Evolutionary conservation across 2,888 invertebrate genomes (phyloP).

Genomic region (Lutraria lutraria): DNA sequence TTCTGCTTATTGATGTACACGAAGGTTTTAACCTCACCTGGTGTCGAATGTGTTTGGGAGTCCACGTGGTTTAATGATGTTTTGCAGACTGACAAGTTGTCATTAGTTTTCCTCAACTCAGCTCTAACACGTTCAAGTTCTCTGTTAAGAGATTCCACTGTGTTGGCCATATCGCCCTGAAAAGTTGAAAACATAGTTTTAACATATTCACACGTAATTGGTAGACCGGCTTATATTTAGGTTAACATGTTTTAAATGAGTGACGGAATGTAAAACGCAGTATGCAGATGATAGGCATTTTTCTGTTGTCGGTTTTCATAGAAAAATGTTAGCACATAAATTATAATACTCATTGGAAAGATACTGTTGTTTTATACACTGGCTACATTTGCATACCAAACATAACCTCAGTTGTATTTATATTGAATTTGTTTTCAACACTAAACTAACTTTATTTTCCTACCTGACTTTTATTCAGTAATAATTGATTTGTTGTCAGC

Average conservation of each 20-base stretch:
- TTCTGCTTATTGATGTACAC: neutral
- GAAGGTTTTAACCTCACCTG: constrained; percentile 61
- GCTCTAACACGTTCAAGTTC: constrained; percentile 65
- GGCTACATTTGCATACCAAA: no score
- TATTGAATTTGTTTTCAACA: no score
- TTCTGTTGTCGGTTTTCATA: no score
- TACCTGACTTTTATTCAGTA: constrained; percentile 72
- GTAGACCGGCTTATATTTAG: no score
- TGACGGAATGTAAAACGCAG: no score
- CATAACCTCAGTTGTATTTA: no score
- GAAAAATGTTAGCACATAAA: no score
- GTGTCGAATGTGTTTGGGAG: constrained; percentile 35
- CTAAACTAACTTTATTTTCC: neutral
- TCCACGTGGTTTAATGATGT: constrained; percentile 38
- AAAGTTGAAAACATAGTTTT: constrained; percentile 29
- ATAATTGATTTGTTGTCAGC: constrained; percentile 62
- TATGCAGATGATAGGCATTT: no score
- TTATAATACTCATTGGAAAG: no score
- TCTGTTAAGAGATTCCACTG: constrained; percentile 59
- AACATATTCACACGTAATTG: no score
- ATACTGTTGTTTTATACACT: no score
- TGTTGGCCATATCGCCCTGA: constrained; percentile 67
- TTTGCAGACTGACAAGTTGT: constrained; percentile 61
- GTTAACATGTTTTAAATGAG: no score
- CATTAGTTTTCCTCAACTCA: constrained; percentile 61